phyloP scores from a whole-genome alignment of 2,797 vertebrate genomes.

The Chelidonichthys spinosus region DNA sequence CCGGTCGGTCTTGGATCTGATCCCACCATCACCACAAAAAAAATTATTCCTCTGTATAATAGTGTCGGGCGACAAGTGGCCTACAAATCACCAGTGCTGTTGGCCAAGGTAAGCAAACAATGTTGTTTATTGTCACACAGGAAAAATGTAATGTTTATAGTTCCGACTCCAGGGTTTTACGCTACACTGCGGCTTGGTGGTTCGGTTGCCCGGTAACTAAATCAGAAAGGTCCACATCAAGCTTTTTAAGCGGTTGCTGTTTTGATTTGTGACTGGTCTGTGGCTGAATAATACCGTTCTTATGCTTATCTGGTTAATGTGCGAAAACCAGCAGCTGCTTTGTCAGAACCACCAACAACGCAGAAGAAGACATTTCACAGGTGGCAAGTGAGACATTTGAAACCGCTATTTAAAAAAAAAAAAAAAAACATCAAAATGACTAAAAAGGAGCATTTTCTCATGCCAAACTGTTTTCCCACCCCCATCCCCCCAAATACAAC shows the following conservation, averaged over 20 bases:
- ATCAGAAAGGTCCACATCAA: constrained; percentile 25
- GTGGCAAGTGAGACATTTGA: constrained; percentile 46
- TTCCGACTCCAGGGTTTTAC: constrained; percentile 31
- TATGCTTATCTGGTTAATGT: constrained; percentile 36
- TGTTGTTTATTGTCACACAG: constrained; percentile 44
- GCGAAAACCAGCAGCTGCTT: constrained; percentile 45
- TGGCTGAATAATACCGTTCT: not conserved
- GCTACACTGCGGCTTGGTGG: constrained; percentile 8
- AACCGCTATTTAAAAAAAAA: constrained; percentile 33
- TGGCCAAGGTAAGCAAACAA: constrained; percentile 31
- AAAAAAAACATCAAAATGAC: constrained; percentile 40
- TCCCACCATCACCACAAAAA: constrained; percentile 57
- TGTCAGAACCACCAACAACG: constrained; percentile 42
- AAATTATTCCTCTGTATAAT: constrained; percentile 52
- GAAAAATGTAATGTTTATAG: constrained; percentile 10
- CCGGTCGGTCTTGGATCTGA: constrained; percentile 46
- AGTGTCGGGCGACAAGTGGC: not conserved
- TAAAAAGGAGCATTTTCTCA: constrained; percentile 33
- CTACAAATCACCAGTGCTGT: constrained; percentile 53
- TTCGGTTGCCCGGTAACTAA: constrained; percentile 4
- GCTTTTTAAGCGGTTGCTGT: not conserved
- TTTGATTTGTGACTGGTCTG: constrained; percentile 7
- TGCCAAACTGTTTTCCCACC: constrained; percentile 48
- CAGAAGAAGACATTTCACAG: constrained; percentile 44
- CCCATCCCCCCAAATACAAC: constrained; percentile 8